Conservation (phyloP, 2,113 vertebrate genomes). For the Myxocyprinus asiaticus region DNA sequence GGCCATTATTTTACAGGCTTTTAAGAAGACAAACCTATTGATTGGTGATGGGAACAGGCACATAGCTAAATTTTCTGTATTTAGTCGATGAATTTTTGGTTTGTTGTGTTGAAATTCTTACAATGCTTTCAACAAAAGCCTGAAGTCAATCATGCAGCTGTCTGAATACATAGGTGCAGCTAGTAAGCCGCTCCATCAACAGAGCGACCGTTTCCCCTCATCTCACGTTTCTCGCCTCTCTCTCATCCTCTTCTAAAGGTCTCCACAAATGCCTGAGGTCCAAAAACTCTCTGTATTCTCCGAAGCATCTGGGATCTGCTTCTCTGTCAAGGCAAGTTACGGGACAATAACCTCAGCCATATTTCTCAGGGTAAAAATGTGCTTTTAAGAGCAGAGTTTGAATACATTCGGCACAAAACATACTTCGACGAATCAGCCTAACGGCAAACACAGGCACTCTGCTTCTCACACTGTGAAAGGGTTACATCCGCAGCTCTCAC, state of each 20-base stretch:
- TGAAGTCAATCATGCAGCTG: constrained; percentile 40
- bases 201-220: constrained; percentile 37
- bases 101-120: background rate
- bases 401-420: constrained; percentile 66
- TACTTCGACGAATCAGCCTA: constrained; percentile 76
- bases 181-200: constrained; percentile 21
- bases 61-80: background rate
- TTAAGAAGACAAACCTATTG: constrained; percentile 41
- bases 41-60: constrained; percentile 18
- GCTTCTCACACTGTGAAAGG: constrained; percentile 76
- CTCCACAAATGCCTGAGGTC: constrained; percentile 51
- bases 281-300: constrained; percentile 50
- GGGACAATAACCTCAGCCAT: constrained; percentile 56
- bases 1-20: constrained; percentile 60
- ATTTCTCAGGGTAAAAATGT: constrained; percentile 48
- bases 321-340: constrained; percentile 59
- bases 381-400: constrained; percentile 64
- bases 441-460: constrained; percentile 71
- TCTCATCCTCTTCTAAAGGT: constrained; percentile 48
- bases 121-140: constrained; percentile 26
- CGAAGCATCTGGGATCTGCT: constrained; percentile 57
- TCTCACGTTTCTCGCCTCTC: constrained; percentile 40
- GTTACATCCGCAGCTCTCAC: constrained; percentile 76
- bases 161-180: constrained; percentile 33
- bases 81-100: constrained; percentile 21